These are phyloP conservation scores for Microcebus tavaratra DNA, from an alignment of 2,113 vertebrate species.

Conservation along the genomic window DNA sequence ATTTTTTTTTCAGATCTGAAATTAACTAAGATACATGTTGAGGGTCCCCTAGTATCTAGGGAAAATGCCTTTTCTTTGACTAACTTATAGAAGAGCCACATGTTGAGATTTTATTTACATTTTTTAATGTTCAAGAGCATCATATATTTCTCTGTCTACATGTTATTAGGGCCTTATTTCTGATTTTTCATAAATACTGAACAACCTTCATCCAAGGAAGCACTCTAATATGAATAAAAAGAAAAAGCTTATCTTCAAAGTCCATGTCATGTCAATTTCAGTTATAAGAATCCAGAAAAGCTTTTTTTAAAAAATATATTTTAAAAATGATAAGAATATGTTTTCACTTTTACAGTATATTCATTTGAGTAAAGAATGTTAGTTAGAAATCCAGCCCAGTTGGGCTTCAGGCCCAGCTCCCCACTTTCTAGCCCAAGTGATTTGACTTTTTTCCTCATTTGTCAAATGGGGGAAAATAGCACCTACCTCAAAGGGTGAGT, in stretches of 20 bases:
- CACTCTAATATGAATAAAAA: neutral
- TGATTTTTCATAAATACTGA: neutral
- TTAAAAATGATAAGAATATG: neutral
- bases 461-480: neutral
- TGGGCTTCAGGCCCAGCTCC: neutral
- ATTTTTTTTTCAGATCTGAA: neutral
- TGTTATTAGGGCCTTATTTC: neutral
- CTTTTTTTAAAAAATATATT: neutral
- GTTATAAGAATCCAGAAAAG: neutral
- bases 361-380: neutral
- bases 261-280: neutral
- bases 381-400: neutral
- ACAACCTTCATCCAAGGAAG: conserved; percentile 7
- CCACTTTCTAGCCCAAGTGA: neutral
- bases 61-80: conserved; percentile 31
- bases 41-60: neutral
- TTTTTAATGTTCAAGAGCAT: neutral
- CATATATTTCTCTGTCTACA: neutral
- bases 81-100: neutral
- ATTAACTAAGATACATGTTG: neutral
- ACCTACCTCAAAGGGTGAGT: neutral
- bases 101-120: neutral
- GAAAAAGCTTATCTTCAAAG: neutral
- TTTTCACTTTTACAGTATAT: neutral
- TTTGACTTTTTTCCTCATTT: neutral